Percentiles rank a stretch among this genome's conserved stretches.
These are phyloP conservation scores for Aphyosemion australe DNA, from an alignment of 2,113 vertebrate species.

Conservation along the genomic window DNA sequence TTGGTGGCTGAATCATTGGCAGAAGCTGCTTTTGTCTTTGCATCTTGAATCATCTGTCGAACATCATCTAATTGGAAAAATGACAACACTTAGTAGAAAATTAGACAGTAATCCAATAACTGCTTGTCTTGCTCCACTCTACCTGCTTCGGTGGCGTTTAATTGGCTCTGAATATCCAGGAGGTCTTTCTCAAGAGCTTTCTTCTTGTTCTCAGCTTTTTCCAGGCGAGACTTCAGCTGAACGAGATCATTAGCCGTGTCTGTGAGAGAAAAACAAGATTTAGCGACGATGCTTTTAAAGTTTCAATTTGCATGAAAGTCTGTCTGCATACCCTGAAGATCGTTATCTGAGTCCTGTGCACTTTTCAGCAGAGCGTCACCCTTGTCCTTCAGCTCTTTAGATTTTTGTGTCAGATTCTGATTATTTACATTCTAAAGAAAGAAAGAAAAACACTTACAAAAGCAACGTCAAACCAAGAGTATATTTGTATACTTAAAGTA, in stretches of 20 bases:
- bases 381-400: conserved; percentile 79
- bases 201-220: conserved; percentile 76
- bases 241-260: conserved; percentile 73
- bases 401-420: conserved; percentile 82
- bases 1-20: conserved; percentile 75
- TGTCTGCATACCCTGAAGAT: conserved; percentile 78
- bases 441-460: not conserved
- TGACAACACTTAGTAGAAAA: not conserved
- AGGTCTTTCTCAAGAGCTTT: conserved; percentile 78
- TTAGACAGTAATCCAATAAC: not conserved
- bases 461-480: not conserved
- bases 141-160: conserved; percentile 85
- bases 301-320: not conserved
- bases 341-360: conserved; percentile 73
- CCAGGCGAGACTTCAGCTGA: conserved; percentile 79
- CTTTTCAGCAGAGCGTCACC: conserved; percentile 73
- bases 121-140: conserved; percentile 44
- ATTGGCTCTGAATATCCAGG: conserved; percentile 61
- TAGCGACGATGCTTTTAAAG: not conserved
- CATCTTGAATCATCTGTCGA: conserved; percentile 71
- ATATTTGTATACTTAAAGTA: not conserved
- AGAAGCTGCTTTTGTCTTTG: conserved; percentile 78
- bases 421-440: conserved; percentile 82
- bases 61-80: conserved; percentile 80
- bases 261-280: conserved; percentile 54